A percentile compares a stretch with the other conserved stretches of the same genome.
Conservation (phyloP, 2,888 invertebrate species). For the Scaptomyza caliginosa region DNA sequence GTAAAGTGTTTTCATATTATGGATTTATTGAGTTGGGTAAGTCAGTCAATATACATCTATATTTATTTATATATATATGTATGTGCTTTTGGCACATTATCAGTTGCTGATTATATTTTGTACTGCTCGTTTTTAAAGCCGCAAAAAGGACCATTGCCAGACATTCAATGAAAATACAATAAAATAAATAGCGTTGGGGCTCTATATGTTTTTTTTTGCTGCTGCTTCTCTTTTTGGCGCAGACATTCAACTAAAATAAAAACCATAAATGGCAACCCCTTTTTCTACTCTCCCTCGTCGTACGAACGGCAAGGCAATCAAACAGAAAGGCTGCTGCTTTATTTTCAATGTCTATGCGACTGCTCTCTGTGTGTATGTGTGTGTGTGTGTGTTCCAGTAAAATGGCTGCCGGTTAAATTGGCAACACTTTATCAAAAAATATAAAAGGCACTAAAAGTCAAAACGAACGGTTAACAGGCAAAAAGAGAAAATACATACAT, state of each 20-base stretch:
- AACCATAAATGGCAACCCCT: constrained; percentile 57
- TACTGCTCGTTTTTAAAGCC: constrained; percentile 54
- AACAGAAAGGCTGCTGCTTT: constrained; percentile 70
- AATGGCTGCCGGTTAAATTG: constrained; percentile 77
- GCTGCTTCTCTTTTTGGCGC: constrained; percentile 11
- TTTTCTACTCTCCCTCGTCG: neutral
- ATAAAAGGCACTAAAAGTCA: constrained; percentile 77
- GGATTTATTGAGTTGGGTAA: constrained; percentile 23
- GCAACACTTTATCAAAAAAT: constrained; percentile 79
- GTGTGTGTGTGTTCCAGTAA: constrained; percentile 47
- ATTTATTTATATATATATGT: neutral
- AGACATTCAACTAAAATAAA: constrained; percentile 68
- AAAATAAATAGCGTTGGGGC: constrained; percentile 44
- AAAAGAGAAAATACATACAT: constrained; percentile 11
- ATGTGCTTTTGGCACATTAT: constrained; percentile 44
- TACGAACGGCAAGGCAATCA: constrained; percentile 56
- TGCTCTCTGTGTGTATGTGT: constrained; percentile 9
- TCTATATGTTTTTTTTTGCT: neutral
- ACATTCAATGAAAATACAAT: constrained; percentile 53
- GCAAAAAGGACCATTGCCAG: constrained; percentile 40
- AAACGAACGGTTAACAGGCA: constrained; percentile 59
- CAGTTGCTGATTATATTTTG: constrained; percentile 59
- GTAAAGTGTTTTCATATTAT: neutral
- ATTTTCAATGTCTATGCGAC: constrained; percentile 49
- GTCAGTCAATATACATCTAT: constrained; percentile 40